Base-by-base conservation (phyloP, 2,113 vertebrate species). In the Laticauda colubrina region DNA sequence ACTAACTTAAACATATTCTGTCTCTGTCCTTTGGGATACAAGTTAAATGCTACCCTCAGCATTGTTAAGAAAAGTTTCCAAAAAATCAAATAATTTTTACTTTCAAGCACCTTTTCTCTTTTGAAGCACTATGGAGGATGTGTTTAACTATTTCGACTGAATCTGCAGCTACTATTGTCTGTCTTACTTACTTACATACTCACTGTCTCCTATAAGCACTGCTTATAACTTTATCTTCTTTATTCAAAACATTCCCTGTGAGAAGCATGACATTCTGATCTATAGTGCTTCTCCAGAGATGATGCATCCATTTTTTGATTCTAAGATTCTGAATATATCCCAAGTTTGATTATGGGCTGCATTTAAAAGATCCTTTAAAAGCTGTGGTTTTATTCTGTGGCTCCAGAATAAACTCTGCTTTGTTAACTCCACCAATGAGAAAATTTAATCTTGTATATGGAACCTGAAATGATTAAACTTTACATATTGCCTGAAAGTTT, bases 381-480 rank as follows among this genome's bases (percentile, higher is more conserved):
- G 45, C 45, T 61, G 14, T 88, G 51, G 1, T 88, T 21, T 12
- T 45, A 51, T 23, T 91, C 4, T 2, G 3, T 20, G 51, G 43
- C 85, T 85, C 88, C 3, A 48, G 48, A 90, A 20, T 53, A 0
- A 1, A 23, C 21, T 89, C 75, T 95, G 26, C 54, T 87, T 93
- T 96, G 88, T 92, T 29, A 61, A 1, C n/a, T 5, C 6, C 93
- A 61, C 29, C 85, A 12, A 93, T 57, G 75, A 51, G 69, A 34
- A 87, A 12, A 89, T 91, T 92, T 87, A 39, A 43, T 61, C 61
- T 45, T 24, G 4, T 39, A 89, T 45, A 59, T 89, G 56, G 15
- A 89, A 14, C 26, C 39, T 59, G 56, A 24, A 26, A 56, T 57
- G 39, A 24, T 20, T 57, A 45, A 59, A 24, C 55, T 43, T 64